Conservation (phyloP, 1,140 invertebrate species). For the Sinella curviseta region DNA sequence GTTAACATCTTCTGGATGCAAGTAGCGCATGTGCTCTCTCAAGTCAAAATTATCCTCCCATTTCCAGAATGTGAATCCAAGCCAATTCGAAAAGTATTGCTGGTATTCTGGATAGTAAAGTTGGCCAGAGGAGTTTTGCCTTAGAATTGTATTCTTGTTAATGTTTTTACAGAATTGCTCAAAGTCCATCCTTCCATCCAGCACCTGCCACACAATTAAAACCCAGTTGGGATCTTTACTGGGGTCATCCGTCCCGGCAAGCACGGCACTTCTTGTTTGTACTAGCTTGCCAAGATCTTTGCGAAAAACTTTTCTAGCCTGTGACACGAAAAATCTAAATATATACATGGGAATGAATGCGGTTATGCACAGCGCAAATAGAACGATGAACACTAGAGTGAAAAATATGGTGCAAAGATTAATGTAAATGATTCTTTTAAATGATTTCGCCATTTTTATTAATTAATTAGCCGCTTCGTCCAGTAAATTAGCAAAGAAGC, state of each 20-base stretch:
- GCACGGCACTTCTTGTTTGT: slow-evolving; percentile 33
- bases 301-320: slow-evolving; percentile 19
- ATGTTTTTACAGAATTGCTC: slow-evolving; percentile 29
- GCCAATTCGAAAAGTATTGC: slow-evolving; percentile 40
- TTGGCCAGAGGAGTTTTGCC: slow-evolving; percentile 4
- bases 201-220: slow-evolving; percentile 35
- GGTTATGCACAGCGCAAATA: slow-evolving; percentile 4
- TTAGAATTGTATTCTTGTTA: slow-evolving; percentile 22
- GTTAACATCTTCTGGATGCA: neutral
- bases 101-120: slow-evolving; percentile 35
- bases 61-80: slow-evolving; percentile 17
- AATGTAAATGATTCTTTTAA: neutral
- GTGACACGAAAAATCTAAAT: slow-evolving; percentile 28
- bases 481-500: too few species aligned
- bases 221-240: slow-evolving; percentile 36
- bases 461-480: too few species aligned
- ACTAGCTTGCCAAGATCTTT: slow-evolving; percentile 42
- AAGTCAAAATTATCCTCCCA: slow-evolving; percentile 23
- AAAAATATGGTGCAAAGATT: slow-evolving; percentile 21
- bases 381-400: neutral
- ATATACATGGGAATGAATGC: slow-evolving; percentile 31
- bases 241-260: slow-evolving; percentile 36
- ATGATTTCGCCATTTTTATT: neutral
- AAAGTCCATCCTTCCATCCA: slow-evolving; percentile 40
- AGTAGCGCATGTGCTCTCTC: neutral